Evolutionary conservation across 2,888 invertebrate species (phyloP), one percentile per base, ranked within the genome.

Genomic region (Crossocerus cetratus): DNA sequence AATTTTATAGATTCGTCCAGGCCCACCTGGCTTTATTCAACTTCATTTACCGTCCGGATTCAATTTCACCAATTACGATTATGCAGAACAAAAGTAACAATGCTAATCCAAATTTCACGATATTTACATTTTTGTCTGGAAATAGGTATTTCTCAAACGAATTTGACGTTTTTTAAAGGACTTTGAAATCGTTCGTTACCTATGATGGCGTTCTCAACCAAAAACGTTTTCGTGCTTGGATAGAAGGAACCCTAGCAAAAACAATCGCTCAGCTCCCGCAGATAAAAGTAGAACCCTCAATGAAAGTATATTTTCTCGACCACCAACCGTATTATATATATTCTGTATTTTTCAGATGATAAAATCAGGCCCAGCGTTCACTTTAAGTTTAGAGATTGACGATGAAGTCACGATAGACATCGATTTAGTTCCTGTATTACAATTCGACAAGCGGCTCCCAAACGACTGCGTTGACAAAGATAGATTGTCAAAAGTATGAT

Each of bases 281-380:
- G 14, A 3, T 1, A 0, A 1, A 2, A 14, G 0, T 0, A n/a
- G 2, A 58, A 8, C 3, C 2, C 23, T 53, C 16, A 22, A 18
- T 14, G 44, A 44, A n/a, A n/a, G n/a, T n/a, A n/a, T n/a, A n/a
- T n/a, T n/a, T n/a, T n/a, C n/a, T n/a, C n/a, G n/a, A n/a, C n/a
- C n/a, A n/a, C n/a, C n/a, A n/a, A n/a, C n/a, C n/a, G 13, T 45
- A 45, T 45, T 45, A 45, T 49, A 5, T 43, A n/a, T 4, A 54
- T 0, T 4, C 16, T 62, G 91, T 66, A 61, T 90, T 78, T 81
- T 91, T 44, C 88, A 74, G 2, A 88, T 91, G 65, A 90, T 81
- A 60, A 91, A 92, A 77, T 89, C 91, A 0, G 93, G 93, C 0
- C 93, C 93, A 0, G 93, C 93, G 2, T 92, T 92, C 80, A 93